Percentiles rank a stretch among this genome's conserved stretches.
Conservation (phyloP, 2,888 invertebrate genomes). For the Ophonus ardosiacus region DNA sequence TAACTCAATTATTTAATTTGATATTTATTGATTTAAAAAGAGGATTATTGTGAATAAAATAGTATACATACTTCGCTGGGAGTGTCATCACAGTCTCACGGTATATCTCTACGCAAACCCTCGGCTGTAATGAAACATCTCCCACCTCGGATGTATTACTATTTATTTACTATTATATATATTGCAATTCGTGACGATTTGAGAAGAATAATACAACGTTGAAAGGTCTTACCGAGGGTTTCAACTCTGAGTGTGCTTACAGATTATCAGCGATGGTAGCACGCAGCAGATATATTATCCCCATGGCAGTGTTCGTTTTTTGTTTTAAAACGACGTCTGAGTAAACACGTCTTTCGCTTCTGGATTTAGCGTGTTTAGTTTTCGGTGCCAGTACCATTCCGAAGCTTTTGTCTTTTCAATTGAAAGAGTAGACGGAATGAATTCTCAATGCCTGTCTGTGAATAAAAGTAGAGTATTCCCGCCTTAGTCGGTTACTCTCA, state of each 20-base stretch:
- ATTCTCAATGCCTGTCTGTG: constrained; percentile 71
- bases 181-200: no score
- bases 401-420: constrained; percentile 71
- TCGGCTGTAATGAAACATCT: no score
- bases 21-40: no score
- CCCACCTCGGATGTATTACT: no score
- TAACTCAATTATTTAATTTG: no score
- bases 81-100: no score
- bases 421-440: constrained; percentile 71
- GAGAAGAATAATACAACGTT: not conserved
- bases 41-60: no score
- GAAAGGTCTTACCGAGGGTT: not conserved
- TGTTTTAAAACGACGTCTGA: constrained; percentile 62
- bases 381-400: constrained; percentile 62
- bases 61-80: no score
- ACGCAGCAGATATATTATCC: constrained; percentile 52
- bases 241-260: constrained; percentile 49
- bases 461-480: constrained; percentile 61
- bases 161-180: no score
- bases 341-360: constrained; percentile 62
- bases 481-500: constrained; percentile 39
- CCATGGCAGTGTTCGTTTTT: constrained; percentile 56
- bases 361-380: constrained; percentile 64
- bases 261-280: constrained; percentile 51
- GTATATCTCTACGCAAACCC: no score